Conservation (phyloP, 2,888 invertebrate species). For the Myopa testacea region DNA sequence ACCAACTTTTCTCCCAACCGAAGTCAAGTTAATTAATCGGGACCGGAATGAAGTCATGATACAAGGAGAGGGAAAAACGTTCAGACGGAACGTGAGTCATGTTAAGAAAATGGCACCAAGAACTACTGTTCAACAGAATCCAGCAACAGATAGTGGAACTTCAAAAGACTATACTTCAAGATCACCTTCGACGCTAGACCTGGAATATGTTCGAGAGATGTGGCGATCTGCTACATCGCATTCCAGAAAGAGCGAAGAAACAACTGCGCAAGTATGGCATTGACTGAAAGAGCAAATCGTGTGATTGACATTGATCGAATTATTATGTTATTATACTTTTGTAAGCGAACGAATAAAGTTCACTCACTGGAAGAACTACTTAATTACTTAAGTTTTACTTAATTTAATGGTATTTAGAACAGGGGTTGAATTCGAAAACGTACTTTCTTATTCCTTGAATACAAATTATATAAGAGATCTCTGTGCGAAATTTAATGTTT, state of each 20-base stretch:
- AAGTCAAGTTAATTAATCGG: constrained; percentile 23
- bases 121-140: background rate
- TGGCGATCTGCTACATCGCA: background rate
- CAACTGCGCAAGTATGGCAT: background rate
- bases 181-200: background rate
- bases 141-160: constrained; percentile 7
- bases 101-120: background rate
- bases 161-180: background rate
- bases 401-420: too few species aligned
- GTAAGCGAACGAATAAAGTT: background rate
- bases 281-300: background rate
- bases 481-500: too few species aligned
- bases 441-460: too few species aligned
- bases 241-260: background rate
- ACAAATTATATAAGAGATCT: too few species aligned
- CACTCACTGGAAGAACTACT: background rate
- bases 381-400: too few species aligned
- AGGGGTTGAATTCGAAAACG: too few species aligned
- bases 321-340: background rate
- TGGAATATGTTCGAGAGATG: too few species aligned
- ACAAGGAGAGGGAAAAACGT: constrained; percentile 8
- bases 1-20: constrained; percentile 25
- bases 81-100: constrained; percentile 19
- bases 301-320: background rate
- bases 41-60: constrained; percentile 16